Evolutionary conservation across 2,888 invertebrate species (phyloP).

Genomic region (Chorisops tibialis): DNA sequence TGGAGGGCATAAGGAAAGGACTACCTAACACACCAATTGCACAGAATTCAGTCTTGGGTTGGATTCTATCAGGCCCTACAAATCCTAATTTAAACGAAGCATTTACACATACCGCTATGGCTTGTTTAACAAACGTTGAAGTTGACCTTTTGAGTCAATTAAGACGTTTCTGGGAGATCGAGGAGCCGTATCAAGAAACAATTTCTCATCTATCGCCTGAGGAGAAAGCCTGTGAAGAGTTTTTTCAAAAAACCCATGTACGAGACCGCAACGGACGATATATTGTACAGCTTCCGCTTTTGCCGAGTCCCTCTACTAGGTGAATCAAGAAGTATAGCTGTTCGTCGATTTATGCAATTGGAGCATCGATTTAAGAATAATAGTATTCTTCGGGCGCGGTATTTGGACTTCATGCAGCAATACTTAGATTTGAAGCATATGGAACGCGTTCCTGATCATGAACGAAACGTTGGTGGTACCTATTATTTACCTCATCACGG

Average conservation of each 20-base stretch:
- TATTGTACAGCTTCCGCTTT: too few species aligned
- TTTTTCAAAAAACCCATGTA: background rate
- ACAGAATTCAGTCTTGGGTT: background rate
- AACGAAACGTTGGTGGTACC: background rate
- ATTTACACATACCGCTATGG: background rate
- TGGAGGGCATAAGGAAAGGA: background rate
- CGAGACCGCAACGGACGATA: too few species aligned
- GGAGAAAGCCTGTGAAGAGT: background rate
- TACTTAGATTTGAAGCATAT: background rate
- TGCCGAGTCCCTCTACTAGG: too few species aligned
- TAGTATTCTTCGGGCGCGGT: too few species aligned
- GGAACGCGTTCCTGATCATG: background rate
- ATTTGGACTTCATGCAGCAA: too few species aligned
- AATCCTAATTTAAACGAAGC: background rate
- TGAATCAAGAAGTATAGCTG: too few species aligned
- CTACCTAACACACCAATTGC: background rate
- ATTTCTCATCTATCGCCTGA: too few species aligned
- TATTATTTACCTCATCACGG: background rate
- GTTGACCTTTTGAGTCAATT: too few species aligned
- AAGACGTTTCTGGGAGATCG: too few species aligned
- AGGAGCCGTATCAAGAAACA: too few species aligned
- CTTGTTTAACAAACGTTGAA: background rate
- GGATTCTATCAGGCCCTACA: slow-evolving; percentile 1
- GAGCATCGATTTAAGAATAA: too few species aligned
- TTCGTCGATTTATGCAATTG: too few species aligned